Percentiles rank a stretch among this genome's conserved stretches.
Evolutionary conservation across 2,113 vertebrate species (phyloP).

Genomic region (Myotis lucifugus): DNA sequence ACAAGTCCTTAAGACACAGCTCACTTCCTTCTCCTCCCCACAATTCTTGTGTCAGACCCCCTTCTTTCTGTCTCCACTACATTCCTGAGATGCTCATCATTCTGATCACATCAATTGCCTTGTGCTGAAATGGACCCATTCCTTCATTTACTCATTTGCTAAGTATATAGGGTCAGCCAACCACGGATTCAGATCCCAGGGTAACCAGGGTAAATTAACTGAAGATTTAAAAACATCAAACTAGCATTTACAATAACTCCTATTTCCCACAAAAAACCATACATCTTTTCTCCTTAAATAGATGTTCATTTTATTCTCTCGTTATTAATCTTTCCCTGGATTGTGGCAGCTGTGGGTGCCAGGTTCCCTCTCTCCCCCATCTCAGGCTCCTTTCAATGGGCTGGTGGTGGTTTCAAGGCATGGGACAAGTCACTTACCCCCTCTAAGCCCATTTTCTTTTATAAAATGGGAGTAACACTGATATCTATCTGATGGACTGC

Average conservation of each 20-base stretch:
- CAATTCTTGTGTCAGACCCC: not conserved
- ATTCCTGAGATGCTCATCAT: not conserved
- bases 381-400: not conserved
- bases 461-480: not conserved
- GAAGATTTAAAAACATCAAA: not conserved
- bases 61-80: not conserved
- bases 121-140: not conserved
- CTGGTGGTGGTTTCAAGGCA: not conserved
- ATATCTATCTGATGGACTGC: not conserved
- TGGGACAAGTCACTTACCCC: not conserved
- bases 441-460: not conserved
- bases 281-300: not conserved
- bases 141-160: not conserved
- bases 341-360: not conserved
- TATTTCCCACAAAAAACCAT: not conserved
- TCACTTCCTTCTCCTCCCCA: not conserved
- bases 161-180: not conserved
- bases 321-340: not conserved
- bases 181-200: not conserved
- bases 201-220: not conserved
- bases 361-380: not conserved
- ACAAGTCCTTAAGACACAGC: not conserved
- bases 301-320: not conserved
- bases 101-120: not conserved
- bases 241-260: not conserved